Evolutionary conservation across 2,113 vertebrate species (phyloP).

Genomic region (Haliaeetus leucogaster): DNA sequence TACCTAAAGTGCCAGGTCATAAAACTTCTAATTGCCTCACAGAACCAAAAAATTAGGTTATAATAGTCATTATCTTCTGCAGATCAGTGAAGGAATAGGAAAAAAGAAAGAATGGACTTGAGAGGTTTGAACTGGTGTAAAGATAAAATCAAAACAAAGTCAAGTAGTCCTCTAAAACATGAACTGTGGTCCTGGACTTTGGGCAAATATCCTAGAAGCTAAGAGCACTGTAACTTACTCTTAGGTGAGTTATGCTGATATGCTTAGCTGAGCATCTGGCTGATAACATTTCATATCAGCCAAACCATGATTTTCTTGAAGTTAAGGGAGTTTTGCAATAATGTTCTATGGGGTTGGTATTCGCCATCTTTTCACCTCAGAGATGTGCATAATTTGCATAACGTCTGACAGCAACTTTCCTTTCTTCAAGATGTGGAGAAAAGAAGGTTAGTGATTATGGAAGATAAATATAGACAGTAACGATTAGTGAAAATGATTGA

Average conservation of each 20-base stretch:
- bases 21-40: neutral
- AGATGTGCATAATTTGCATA: neutral
- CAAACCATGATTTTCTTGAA: neutral
- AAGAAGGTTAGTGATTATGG: neutral
- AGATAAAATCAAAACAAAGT: neutral
- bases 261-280: neutral
- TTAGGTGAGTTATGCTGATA: neutral
- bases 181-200: neutral
- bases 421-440: neutral
- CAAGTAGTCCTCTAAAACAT: neutral
- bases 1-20: neutral
- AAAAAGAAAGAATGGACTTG: neutral
- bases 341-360: neutral
- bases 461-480: neutral
- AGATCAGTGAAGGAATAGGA: neutral
- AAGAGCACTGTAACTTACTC: neutral
- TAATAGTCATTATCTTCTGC: neutral
- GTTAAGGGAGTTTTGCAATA: neutral
- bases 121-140: neutral
- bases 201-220: neutral
- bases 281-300: neutral
- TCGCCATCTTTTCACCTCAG: neutral
- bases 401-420: neutral
- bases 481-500: neutral
- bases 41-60: neutral